Conservation (phyloP, 2,113 vertebrate species). For the Phalacrocorax carbo region DNA sequence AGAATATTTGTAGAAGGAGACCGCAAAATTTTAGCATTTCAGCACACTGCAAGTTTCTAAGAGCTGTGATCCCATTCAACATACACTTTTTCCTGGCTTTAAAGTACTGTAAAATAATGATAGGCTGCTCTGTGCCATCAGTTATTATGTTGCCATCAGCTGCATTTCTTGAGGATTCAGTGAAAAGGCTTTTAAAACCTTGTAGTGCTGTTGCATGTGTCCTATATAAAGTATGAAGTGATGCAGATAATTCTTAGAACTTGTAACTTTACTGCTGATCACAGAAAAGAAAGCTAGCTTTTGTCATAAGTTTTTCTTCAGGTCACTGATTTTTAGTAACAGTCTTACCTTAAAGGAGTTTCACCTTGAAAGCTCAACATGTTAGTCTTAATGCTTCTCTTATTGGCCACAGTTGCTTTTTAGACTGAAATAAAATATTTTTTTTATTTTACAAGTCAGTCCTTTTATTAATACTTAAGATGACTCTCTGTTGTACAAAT, state of each 20-base stretch:
- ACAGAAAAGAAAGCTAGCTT: background rate
- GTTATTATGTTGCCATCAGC: background rate
- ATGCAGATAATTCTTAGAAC: background rate
- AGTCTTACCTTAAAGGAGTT: background rate
- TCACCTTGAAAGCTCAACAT: background rate
- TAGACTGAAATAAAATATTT: background rate
- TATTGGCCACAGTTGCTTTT: background rate
- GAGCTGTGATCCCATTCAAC: background rate
- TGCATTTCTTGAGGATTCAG: background rate
- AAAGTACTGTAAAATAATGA: background rate
- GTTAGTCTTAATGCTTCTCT: background rate
- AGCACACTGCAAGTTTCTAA: background rate
- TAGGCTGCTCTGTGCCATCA: background rate
- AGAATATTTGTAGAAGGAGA: background rate
- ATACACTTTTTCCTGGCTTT: background rate
- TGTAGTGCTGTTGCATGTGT: background rate
- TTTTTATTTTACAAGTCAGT: background rate
- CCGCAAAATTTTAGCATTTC: background rate
- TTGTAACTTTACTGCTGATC: background rate
- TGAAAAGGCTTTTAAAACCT: background rate
- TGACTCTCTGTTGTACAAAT: background rate
- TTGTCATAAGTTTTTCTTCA: background rate
- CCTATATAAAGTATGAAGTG: background rate
- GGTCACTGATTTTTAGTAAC: background rate
- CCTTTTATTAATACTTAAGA: background rate